Base-by-base conservation (phyloP, 2,888 invertebrate genomes). In the Scaptomyza polygonia region DNA sequence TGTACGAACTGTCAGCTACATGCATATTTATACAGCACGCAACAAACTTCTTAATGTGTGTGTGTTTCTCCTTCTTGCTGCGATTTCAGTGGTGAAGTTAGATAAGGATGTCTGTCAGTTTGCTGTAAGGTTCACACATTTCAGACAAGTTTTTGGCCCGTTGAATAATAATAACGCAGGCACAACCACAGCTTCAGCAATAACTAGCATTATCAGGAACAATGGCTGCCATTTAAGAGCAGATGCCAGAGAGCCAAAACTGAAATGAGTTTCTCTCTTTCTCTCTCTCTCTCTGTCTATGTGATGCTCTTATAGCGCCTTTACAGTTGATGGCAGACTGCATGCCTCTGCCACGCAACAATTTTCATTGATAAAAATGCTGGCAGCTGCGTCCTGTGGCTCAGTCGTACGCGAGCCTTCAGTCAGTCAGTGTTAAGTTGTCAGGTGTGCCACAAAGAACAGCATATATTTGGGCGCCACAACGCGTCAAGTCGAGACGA, bases 361-460 rank as follows among this genome's bases (percentile, higher is more conserved):
- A 84, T 72, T 70, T 85, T 88, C 89, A 89, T 89, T 87, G 89
- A 87, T 87, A 88, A 87, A 87, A 89, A 74, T 72, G 69, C 74
- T 71, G 77, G 67, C 75, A 48, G 66, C 62, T 66, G 72, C 44
- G 53, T 87, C 75, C 72, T 78, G 59, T 48, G 66, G 55, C 52
- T 87, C 86, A 87, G 87, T 87, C 82, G 74, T 62, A 74, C 70
- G 68, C 88, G 79, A 85, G 68, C 78, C 76, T 66, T 72, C 59
- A 55, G 62, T 36, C 83, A 79, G 83, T 56, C 25, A 36, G 48
- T 67, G 44, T 52, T 42, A 7, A 3, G 40, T 34, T 44, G 14
- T 11, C 47, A 67, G 53, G 7, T 9, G 8, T 9, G 36, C 32
- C n/a, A 9, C 12, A 16, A 8, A 7, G 12, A 16, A 18, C 39